Conservation (phyloP, 2,797 vertebrate genomes). For the Apogon hyalosoma region DNA sequence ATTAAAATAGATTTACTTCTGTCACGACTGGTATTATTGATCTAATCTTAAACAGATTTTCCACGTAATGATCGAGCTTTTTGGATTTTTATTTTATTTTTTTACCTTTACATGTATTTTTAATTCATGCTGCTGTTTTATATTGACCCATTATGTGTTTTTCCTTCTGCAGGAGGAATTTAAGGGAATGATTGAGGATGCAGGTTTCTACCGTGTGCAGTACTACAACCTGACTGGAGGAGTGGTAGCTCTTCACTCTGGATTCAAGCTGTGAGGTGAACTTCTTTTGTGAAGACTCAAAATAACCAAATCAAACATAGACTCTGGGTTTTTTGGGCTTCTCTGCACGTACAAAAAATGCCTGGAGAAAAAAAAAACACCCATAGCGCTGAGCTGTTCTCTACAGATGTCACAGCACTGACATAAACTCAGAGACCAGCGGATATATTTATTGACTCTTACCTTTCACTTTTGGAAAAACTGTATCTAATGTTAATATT, state of each 20-base stretch:
- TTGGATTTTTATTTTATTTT: no score
- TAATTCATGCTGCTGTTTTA: neutral
- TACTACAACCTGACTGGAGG: slow-evolving; percentile 89
- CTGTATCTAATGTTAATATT: neutral
- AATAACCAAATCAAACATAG: neutral
- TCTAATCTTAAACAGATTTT: no score
- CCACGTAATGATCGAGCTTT: no score
- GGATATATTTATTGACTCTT: slow-evolving; percentile 14
- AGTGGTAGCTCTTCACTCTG: slow-evolving; percentile 95
- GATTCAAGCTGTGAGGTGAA: slow-evolving; percentile 91
- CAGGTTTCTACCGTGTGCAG: slow-evolving; percentile 90
- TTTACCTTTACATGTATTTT: neutral
- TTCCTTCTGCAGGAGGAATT: slow-evolving; percentile 88
- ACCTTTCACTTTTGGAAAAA: neutral
- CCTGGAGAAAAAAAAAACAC: neutral
- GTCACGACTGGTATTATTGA: no score
- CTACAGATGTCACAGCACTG: neutral
- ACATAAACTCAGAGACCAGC: slow-evolving; percentile 14
- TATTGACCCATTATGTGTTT: neutral
- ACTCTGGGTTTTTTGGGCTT: slow-evolving; percentile 2
- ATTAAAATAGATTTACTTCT: no score
- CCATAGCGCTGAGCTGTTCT: neutral
- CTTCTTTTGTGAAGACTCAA: neutral
- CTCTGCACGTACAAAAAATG: neutral
- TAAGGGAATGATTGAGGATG: slow-evolving; percentile 93